A percentile compares a stretch with the other conserved stretches of the same genome.
These are phyloP conservation scores for Tragulus kanchil DNA, from an alignment of 2,113 vertebrate species.

Conservation along the genomic window DNA sequence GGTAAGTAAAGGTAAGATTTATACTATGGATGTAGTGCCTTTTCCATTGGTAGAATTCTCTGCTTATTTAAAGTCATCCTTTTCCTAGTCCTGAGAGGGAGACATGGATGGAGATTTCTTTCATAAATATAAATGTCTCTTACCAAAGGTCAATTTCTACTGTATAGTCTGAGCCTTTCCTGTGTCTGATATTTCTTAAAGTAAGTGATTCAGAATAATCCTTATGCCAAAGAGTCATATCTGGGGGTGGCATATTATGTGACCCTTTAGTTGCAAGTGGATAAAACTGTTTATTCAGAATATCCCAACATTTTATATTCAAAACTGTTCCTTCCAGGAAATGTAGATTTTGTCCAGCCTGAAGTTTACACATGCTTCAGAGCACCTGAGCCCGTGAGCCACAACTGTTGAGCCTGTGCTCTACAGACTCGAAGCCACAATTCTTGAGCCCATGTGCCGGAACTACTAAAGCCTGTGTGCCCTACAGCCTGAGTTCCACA, in stretches of 20 bases:
- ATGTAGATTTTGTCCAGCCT: not conserved
- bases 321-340: not conserved
- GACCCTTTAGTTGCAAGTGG: not conserved
- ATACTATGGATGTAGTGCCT: not conserved
- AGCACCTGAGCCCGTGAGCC: no score
- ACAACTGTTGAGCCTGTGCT: no score
- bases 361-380: not conserved
- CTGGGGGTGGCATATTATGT: not conserved
- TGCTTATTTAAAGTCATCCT: not conserved
- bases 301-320: not conserved
- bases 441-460: no score
- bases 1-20: not conserved
- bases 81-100: not conserved
- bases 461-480: no score
- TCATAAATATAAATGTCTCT: not conserved
- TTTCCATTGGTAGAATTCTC: not conserved
- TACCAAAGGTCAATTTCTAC: not conserved
- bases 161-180: not conserved
- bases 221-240: not conserved
- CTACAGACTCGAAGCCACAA: no score
- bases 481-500: no score
- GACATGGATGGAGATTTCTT: not conserved
- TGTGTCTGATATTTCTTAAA: not conserved
- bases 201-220: not conserved
- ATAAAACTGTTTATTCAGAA: not conserved